Evolutionary conservation across 1,140 invertebrate species (phyloP).

Genomic region (Drosophila nigrodunni): DNA sequence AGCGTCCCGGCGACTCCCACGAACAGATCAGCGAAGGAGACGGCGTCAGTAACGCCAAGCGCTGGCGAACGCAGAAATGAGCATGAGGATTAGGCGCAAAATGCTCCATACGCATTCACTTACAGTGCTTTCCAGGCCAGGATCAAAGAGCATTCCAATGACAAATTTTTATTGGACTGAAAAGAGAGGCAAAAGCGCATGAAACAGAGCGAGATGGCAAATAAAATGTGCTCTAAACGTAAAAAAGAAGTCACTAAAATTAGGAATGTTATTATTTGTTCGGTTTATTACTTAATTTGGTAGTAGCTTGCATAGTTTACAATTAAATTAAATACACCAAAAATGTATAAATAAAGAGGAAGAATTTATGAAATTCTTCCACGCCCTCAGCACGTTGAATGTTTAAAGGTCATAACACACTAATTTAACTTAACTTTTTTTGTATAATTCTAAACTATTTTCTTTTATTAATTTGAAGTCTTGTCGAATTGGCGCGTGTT

Average conservation of each 20-base stretch:
- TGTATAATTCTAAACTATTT: too few species aligned
- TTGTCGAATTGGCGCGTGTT: too few species aligned
- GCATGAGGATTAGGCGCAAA: neutral
- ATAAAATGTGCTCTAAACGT: neutral
- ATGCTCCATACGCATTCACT: too few species aligned
- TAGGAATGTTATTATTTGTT: neutral
- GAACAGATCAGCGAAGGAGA: neutral
- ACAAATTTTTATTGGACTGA: neutral
- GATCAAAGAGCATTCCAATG: too few species aligned
- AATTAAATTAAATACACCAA: neutral
- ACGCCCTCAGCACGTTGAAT: too few species aligned
- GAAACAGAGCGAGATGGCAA: conserved; percentile 1
- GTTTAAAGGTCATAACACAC: too few species aligned
- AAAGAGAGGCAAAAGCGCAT: conserved; percentile 1
- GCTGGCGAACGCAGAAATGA: neutral
- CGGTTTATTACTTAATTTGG: conserved; percentile 2
- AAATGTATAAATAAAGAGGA: neutral
- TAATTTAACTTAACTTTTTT: too few species aligned
- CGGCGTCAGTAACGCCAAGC: neutral
- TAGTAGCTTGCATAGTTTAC: neutral
- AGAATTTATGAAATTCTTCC: neutral
- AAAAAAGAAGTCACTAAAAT: neutral
- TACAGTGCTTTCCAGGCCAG: too few species aligned
- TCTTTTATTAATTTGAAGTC: too few species aligned
- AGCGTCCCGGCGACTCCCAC: conserved; percentile 16